phyloP scores from a whole-genome alignment of 1,140 invertebrate genomes.

The Orchesella cincta region DNA sequence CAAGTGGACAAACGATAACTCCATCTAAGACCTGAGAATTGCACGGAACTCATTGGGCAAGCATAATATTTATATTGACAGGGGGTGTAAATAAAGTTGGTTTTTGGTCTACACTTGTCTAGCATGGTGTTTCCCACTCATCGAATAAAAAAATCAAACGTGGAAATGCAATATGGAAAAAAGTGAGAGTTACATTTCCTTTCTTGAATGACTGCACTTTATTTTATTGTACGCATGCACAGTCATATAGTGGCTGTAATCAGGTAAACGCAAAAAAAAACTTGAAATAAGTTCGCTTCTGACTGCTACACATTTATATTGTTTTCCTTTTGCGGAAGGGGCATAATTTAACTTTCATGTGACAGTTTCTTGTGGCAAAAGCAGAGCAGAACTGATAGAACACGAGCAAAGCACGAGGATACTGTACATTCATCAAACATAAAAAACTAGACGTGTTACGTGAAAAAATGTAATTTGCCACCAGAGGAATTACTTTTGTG shows the following conservation, averaged over 20 bases:
- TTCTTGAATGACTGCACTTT: not conserved
- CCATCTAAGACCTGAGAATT: too few species aligned
- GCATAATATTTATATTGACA: too few species aligned
- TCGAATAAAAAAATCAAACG: not conserved
- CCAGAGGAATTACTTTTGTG: too few species aligned
- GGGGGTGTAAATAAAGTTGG: too few species aligned
- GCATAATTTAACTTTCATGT: conserved; percentile 23
- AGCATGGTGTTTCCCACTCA: not conserved
- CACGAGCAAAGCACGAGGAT: too few species aligned
- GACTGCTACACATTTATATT: not conserved
- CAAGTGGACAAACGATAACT: too few species aligned
- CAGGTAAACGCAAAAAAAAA: not conserved
- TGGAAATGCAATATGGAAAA: conserved; percentile 28
- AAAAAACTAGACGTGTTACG: too few species aligned
- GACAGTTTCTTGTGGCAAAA: conserved; percentile 24
- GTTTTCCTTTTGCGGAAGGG: not conserved
- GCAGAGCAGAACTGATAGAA: not conserved
- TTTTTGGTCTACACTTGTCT: too few species aligned
- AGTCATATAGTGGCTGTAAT: not conserved
- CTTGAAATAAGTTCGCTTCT: not conserved
- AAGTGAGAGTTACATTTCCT: conserved; percentile 27
- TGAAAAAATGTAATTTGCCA: too few species aligned
- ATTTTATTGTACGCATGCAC: conserved; percentile 20
- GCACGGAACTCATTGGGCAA: too few species aligned
- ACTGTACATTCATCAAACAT: too few species aligned